These are phyloP conservation scores for Drosophila nr. fundita DNA, from an alignment of 2,888 invertebrate genomes.

Conservation along the genomic window DNA sequence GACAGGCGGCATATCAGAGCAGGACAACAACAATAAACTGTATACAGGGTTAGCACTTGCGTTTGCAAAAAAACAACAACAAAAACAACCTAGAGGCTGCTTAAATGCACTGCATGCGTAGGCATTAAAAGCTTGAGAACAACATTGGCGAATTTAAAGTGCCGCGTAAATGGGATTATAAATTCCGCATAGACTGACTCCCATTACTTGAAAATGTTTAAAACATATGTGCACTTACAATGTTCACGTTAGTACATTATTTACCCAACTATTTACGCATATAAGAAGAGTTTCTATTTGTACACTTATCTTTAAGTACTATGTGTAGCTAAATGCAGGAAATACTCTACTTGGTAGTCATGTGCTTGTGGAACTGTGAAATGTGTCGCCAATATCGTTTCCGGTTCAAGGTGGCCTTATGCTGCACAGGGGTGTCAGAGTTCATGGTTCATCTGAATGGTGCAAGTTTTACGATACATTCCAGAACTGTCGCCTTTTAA, in stretches of 20 bases:
- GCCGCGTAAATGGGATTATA: not conserved
- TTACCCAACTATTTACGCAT: not conserved
- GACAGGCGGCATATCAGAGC: constrained; percentile 31
- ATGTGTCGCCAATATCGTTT: constrained; percentile 1
- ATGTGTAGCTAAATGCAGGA: not conserved
- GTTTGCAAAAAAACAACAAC: not conserved
- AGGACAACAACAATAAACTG: constrained; percentile 40
- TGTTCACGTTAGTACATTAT: not conserved
- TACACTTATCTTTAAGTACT: not conserved
- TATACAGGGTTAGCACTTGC: constrained; percentile 13
- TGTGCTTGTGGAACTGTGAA: constrained; percentile 5
- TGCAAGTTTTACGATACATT: constrained; percentile 17
- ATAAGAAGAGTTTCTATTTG: not conserved
- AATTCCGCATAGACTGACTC: not conserved
- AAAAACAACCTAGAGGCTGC: not conserved
- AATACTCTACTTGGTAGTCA: not conserved
- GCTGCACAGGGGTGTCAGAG: not conserved
- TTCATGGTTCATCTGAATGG: constrained; percentile 11
- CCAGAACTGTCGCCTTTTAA: constrained; percentile 10
- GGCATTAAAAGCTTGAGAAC: constrained; percentile 14
- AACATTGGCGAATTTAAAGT: not conserved
- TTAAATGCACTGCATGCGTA: constrained; percentile 20
- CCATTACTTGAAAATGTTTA: not conserved
- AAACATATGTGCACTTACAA: not conserved
- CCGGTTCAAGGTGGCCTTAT: not conserved